Percentiles rank a stretch among this genome's conserved stretches.
phyloP scores from a whole-genome alignment of 2,888 invertebrate genomes.

The Netelia melanura region DNA sequence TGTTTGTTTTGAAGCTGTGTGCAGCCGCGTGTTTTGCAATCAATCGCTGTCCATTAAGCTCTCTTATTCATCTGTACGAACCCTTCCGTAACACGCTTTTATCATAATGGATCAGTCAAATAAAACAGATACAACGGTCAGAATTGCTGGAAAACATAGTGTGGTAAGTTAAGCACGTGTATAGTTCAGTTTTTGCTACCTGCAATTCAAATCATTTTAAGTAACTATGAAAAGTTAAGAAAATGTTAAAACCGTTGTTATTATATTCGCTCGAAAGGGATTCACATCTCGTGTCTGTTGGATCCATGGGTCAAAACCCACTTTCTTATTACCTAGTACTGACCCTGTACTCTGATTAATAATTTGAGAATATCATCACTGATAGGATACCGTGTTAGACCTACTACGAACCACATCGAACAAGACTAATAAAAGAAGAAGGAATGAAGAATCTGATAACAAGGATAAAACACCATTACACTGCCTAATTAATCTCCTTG shows the following conservation, averaged over 20 bases:
- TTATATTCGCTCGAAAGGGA: not conserved
- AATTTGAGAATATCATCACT: not conserved
- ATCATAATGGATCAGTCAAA: not conserved
- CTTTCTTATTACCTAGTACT: not conserved
- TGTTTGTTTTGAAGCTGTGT: no score
- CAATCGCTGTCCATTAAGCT: no score
- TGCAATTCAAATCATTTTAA: not conserved
- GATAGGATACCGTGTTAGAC: constrained; percentile 53
- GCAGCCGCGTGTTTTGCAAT: no score
- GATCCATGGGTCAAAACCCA: no score
- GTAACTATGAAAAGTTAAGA: not conserved
- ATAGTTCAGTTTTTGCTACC: not conserved
- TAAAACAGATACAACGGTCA: not conserved
- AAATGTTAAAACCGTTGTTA: not conserved
- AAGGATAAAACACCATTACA: constrained; percentile 14
- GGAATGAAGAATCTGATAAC: constrained; percentile 28
- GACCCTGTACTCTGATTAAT: not conserved
- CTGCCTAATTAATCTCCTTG: constrained; percentile 44
- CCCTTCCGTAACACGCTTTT: no score
- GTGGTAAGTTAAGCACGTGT: constrained; percentile 48
- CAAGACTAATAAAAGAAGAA: constrained; percentile 51
- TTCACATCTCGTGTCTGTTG: no score
- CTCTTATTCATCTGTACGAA: no score
- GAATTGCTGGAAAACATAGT: constrained; percentile 56
- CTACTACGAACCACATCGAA: constrained; percentile 35